Conservation (phyloP, 2,797 vertebrate genomes). For the Distichodus sexfasciatus region DNA sequence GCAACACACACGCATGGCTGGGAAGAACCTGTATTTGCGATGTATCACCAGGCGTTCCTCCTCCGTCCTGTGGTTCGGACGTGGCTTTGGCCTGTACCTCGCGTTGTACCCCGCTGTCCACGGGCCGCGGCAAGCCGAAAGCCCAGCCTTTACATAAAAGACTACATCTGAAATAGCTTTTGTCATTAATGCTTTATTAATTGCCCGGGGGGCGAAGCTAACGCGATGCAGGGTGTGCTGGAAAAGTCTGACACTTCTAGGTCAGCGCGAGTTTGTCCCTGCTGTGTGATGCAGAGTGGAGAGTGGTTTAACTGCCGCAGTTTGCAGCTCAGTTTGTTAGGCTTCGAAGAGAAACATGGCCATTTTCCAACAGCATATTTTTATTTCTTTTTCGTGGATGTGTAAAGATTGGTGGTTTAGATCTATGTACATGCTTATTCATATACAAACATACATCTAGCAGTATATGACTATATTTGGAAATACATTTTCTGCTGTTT, state of each 20-base stretch:
- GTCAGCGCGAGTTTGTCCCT: slow-evolving; percentile 77
- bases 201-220: slow-evolving; percentile 87
- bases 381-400: too few relatives aligned
- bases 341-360: slow-evolving; percentile 59
- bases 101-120: slow-evolving; percentile 75
- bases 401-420: too few relatives aligned
- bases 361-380: too few relatives aligned
- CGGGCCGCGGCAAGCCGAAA: slow-evolving; percentile 80
- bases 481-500: too few relatives aligned
- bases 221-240: slow-evolving; percentile 83
- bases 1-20: slow-evolving; percentile 63
- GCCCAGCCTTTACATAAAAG: slow-evolving; percentile 85
- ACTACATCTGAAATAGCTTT: slow-evolving; percentile 95
- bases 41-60: slow-evolving; percentile 32
- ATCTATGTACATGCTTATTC: too few relatives aligned
- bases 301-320: slow-evolving; percentile 87
- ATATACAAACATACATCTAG: too few relatives aligned
- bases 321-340: slow-evolving; percentile 53
- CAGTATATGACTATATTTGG: too few relatives aligned
- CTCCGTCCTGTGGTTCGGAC: slow-evolving; percentile 51
- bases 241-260: slow-evolving; percentile 98
- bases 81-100: slow-evolving; percentile 71
- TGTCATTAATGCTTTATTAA: slow-evolving; percentile 99
- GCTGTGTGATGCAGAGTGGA: slow-evolving; percentile 77
- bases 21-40: slow-evolving; percentile 64